phyloP scores from a whole-genome alignment of 2,797 vertebrate species.

The Cossypha heuglini region DNA sequence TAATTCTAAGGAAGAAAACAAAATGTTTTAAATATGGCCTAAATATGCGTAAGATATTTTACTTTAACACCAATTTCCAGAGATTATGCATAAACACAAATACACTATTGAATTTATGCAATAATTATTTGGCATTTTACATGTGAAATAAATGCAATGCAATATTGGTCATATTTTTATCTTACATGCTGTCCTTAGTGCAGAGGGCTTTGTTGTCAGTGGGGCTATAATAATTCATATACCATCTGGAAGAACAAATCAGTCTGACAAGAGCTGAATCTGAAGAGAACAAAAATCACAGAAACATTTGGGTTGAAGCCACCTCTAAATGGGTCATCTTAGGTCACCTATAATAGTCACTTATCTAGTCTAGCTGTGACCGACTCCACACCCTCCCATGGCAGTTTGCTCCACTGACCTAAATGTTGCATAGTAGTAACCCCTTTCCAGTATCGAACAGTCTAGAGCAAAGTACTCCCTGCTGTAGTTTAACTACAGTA shows the following conservation, averaged over 20 bases:
- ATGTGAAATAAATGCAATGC: not conserved
- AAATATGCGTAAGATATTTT: not conserved
- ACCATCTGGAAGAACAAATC: not conserved
- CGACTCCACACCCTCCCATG: not conserved
- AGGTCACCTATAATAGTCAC: not conserved
- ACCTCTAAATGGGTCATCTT: not conserved
- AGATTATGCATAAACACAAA: not conserved
- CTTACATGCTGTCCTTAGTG: not conserved
- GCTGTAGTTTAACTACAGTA: not conserved
- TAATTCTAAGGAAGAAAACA: not conserved
- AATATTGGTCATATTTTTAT: not conserved
- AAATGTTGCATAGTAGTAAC: not conserved
- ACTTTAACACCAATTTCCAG: not conserved
- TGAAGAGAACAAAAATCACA: not conserved
- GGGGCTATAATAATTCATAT: not conserved
- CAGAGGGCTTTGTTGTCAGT: not conserved
- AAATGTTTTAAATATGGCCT: not conserved
- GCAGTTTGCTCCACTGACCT: slow-evolving; percentile 45
- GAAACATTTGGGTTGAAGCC: not conserved
- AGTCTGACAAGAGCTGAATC: not conserved
- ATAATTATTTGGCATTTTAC: not conserved
- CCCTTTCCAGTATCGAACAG: not conserved
- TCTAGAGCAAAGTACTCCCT: not conserved
- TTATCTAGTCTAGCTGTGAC: not conserved
- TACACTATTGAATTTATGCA: not conserved